These are phyloP conservation scores for Pentamera pediparva DNA, from an alignment of 53 echinoderm and acorn worm species.

Conservation along the genomic window DNA sequence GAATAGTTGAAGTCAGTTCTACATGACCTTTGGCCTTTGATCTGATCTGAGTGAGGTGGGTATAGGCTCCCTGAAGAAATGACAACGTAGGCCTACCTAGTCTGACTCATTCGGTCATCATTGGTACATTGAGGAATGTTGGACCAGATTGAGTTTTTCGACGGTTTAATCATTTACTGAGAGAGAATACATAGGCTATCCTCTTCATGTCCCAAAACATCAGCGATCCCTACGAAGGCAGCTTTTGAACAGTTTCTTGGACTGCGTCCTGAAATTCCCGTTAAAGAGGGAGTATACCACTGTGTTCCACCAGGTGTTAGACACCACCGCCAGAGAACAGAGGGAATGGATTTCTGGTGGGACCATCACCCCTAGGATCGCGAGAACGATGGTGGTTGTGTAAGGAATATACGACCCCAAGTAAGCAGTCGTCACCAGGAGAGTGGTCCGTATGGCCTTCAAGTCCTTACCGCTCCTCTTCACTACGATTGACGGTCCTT, in stretches of 20 bases:
- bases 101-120: no score
- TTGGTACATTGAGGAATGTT: no score
- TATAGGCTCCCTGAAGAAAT: no score
- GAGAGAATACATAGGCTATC: no score
- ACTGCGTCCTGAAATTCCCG: not conserved
- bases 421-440: constrained; percentile 8
- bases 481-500: not conserved
- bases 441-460: constrained; percentile 22
- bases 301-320: constrained; percentile 32
- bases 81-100: no score
- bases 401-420: constrained; percentile 21
- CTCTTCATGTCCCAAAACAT: no score
- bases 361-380: not conserved
- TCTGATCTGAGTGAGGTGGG: no score
- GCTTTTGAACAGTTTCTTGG: not conserved
- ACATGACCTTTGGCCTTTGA: no score
- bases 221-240: no score
- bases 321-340: constrained; percentile 25
- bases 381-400: constrained; percentile 14
- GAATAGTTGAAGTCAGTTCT: no score
- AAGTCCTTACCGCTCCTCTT: not conserved
- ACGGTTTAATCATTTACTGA: no score
- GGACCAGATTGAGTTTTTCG: no score
- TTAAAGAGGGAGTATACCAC: constrained; percentile 28
- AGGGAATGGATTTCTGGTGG: constrained; percentile 22